Evolutionary conservation across 2,888 invertebrate genomes (phyloP), one percentile per base, ranked within the genome.

Genomic region (Polietes domitor): DNA sequence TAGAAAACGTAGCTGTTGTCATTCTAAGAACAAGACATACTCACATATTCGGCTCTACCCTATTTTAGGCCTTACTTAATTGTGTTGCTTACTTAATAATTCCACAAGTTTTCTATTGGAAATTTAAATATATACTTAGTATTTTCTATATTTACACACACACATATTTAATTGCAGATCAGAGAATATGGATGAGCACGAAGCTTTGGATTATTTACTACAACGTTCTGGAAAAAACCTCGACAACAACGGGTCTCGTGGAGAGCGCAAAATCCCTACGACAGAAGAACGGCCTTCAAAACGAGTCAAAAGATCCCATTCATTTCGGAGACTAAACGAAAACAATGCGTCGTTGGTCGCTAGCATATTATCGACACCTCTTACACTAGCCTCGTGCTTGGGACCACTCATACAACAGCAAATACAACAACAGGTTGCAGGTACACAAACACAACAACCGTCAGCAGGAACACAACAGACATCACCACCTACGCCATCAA

Each of bases 121-220:
- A n/a, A n/a, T n/a, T n/a, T n/a, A n/a, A n/a, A n/a, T n/a, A n/a
- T n/a, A n/a, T n/a, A n/a, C n/a, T n/a, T n/a, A n/a, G n/a, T n/a
- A n/a, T n/a, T n/a, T n/a, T n/a, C n/a, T n/a, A n/a, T n/a, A n/a
- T n/a, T n/a, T n/a, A n/a, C n/a, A n/a, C n/a, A n/a, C n/a, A n/a
- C n/a, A n/a, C n/a, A n/a, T n/a, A 32, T 32, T 32, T 32, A 5
- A 7, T 32, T 65, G 24, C 15, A 84, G 84, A 61, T 84, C 84
- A 2, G 84, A 84, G 47, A 61, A 68, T 15, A 84, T 84, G 84
- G 84, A 84, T 63, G 84, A 84, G 26, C 84, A 84, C 47, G 84
- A 84, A 26, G 78, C 81, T 21, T 75, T 84, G 28, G 84, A 84
- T 43, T 84, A 37, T 15, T 75, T 84, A 53, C 37, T 84, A 5